phyloP scores from a whole-genome alignment of 2,797 vertebrate genomes.

The Diplodus sargus region DNA sequence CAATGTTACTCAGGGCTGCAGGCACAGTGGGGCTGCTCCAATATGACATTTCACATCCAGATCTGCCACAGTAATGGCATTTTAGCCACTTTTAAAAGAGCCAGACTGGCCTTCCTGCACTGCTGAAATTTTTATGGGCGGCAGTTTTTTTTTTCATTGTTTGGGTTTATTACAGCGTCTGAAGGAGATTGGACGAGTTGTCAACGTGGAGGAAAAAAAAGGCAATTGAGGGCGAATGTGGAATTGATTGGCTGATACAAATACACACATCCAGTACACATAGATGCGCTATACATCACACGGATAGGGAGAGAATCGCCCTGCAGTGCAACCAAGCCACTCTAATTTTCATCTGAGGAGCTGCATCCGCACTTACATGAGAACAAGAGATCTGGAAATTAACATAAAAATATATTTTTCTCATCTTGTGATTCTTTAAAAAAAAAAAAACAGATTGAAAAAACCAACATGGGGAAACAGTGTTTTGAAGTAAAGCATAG shows the following conservation, averaged over 20 bases:
- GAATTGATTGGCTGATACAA: slow-evolving; percentile 60
- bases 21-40: slow-evolving; percentile 83
- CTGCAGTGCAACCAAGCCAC: slow-evolving; percentile 25
- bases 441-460: slow-evolving; percentile 42
- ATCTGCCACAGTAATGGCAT: slow-evolving; percentile 86
- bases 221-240: slow-evolving; percentile 47
- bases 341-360: slow-evolving; percentile 43
- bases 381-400: slow-evolving; percentile 59
- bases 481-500: slow-evolving; percentile 75
- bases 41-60: slow-evolving; percentile 88
- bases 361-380: slow-evolving; percentile 46
- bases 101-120: slow-evolving; percentile 77
- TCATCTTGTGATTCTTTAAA: slow-evolving; percentile 59
- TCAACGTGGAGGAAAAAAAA: slow-evolving; percentile 41
- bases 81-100: slow-evolving; percentile 86
- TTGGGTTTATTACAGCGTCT: slow-evolving; percentile 70
- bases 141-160: slow-evolving; percentile 63
- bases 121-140: slow-evolving; percentile 75
- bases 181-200: slow-evolving; percentile 65
- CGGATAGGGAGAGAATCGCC: slow-evolving; percentile 16
- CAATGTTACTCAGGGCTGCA: slow-evolving; percentile 75
- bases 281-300: slow-evolving; percentile 25
- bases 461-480: slow-evolving; percentile 54
- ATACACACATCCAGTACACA: slow-evolving; percentile 25
- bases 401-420: slow-evolving; percentile 72